Base-by-base conservation (phyloP, 2,113 vertebrate species). In the Pungitius pungitius region DNA sequence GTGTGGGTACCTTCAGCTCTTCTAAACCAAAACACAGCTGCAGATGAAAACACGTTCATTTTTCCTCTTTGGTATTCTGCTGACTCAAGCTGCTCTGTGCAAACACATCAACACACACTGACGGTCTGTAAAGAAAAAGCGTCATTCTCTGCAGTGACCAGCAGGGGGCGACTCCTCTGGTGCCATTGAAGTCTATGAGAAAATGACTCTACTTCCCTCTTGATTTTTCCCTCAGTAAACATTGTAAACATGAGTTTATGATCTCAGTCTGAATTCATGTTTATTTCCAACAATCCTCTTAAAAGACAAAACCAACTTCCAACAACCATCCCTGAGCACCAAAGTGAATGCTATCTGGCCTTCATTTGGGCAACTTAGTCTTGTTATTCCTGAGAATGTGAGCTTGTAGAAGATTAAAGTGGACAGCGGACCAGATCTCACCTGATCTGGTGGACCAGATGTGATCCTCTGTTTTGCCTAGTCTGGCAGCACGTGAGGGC, bases 21-120 rank as follows among this genome's bases (percentile, higher is more conserved):
- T 75, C 62, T 60, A 40, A 78, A 67, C 47, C 72, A 75, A 63
- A 80, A 74, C 69, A 79, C 70, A 71, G 65, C 69, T 6, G 17
- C 39, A 52, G 67, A 82, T 83, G 56, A 83, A 85, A 79, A 65
- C 75, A 75, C 58, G 62, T 49, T 74, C 73, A 80, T 88, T 85
- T 77, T 85, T 80, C 72, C 78, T 73, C 67, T 87, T 78, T 86
- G 83, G 81, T 82, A 85, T 88, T 91, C 71, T 87, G 88, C 86
- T 91, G 85, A 90, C 62, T 78, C 70, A 83, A 79, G 74, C 60
- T 76, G 35, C 62, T 30, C 67, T 78, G 69, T 59, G 76, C 88
- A 63, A 88, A 86, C 85, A 86, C 75, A 63, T 43, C 4, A 4
- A 17, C 15, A 43, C 42, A 43, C 40, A 42, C 40, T 15, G 42